Conservation (phyloP, 2,888 invertebrate species). For the Itoplectis maculator region DNA sequence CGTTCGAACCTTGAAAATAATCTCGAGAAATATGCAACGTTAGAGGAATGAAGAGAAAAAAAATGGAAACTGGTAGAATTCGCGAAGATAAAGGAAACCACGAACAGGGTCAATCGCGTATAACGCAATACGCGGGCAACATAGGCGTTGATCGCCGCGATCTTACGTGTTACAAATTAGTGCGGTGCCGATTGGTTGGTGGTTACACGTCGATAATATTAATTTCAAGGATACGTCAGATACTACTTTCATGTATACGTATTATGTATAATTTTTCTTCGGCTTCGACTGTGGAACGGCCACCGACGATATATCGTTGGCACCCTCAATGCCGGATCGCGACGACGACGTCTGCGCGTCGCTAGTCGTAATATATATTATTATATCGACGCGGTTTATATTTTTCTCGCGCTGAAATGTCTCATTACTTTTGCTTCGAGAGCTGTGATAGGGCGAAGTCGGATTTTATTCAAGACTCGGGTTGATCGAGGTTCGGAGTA, state of each 20-base stretch:
- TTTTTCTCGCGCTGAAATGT: no score
- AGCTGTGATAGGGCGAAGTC: no score
- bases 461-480: no score
- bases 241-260: constrained; percentile 58
- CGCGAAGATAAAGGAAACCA: constrained; percentile 51
- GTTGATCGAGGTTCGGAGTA: constrained; percentile 45
- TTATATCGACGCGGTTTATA: background rate
- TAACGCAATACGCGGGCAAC: constrained; percentile 7
- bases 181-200: constrained; percentile 50
- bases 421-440: no score
- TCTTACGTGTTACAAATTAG: constrained; percentile 58
- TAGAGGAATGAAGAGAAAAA: constrained; percentile 11
- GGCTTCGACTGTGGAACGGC: constrained; percentile 56
- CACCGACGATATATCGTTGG: constrained; percentile 68
- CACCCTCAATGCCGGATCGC: constrained; percentile 48
- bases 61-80: constrained; percentile 52
- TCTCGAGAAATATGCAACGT: constrained; percentile 23
- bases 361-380: constrained; percentile 16
- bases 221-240: constrained; percentile 66
- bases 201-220: no score
- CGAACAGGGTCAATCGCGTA: constrained; percentile 62
- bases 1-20: constrained; percentile 59
- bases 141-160: constrained; percentile 31
- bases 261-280: constrained; percentile 56
- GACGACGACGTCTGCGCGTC: constrained; percentile 11